These are phyloP conservation scores for Ormyrus thymus DNA, from an alignment of 2,888 invertebrate genomes.

Conservation along the genomic window DNA sequence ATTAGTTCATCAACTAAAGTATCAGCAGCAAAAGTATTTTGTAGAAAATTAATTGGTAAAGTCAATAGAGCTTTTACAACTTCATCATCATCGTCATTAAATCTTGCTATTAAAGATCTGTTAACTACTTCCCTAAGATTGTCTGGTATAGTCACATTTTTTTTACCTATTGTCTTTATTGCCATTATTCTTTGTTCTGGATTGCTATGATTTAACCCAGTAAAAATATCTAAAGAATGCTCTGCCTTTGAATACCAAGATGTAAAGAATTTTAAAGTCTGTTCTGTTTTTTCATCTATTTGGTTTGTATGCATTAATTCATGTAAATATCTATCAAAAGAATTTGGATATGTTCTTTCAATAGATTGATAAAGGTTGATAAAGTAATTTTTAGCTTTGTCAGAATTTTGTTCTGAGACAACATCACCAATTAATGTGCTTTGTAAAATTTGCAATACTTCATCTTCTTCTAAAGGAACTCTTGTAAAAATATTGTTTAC, in stretches of 20 bases:
- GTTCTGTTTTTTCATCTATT: slow-evolving; percentile 56
- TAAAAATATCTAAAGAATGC: slow-evolving; percentile 65
- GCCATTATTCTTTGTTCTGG: slow-evolving; percentile 81
- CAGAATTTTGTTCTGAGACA: slow-evolving; percentile 39
- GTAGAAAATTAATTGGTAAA: slow-evolving; percentile 64
- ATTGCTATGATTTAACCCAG: slow-evolving; percentile 82
- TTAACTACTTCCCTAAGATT: slow-evolving; percentile 78
- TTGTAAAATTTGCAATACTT: slow-evolving; percentile 69
- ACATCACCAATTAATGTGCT: slow-evolving; percentile 60
- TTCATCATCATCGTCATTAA: slow-evolving; percentile 81
- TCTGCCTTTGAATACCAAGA: slow-evolving; percentile 68
- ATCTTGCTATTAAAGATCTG: slow-evolving; percentile 80
- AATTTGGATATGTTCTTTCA: slow-evolving; percentile 83
- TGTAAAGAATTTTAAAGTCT: slow-evolving; percentile 66
- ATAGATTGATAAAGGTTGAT: slow-evolving; percentile 70
- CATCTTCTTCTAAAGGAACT: slow-evolving; percentile 78
- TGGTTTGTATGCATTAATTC: slow-evolving; percentile 73
- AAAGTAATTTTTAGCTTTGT: slow-evolving; percentile 60
- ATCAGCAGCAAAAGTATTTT: slow-evolving; percentile 62
- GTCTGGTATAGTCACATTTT: slow-evolving; percentile 63
- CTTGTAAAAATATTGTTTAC: slow-evolving; percentile 79
- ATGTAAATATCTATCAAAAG: slow-evolving; percentile 83
- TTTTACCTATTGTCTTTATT: slow-evolving; percentile 79
- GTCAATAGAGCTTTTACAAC: slow-evolving; percentile 78
- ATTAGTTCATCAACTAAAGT: slow-evolving; percentile 68